Evolutionary conservation across 2,797 vertebrate genomes (phyloP).

Genomic region (Phrynocephalus guinanensis): DNA sequence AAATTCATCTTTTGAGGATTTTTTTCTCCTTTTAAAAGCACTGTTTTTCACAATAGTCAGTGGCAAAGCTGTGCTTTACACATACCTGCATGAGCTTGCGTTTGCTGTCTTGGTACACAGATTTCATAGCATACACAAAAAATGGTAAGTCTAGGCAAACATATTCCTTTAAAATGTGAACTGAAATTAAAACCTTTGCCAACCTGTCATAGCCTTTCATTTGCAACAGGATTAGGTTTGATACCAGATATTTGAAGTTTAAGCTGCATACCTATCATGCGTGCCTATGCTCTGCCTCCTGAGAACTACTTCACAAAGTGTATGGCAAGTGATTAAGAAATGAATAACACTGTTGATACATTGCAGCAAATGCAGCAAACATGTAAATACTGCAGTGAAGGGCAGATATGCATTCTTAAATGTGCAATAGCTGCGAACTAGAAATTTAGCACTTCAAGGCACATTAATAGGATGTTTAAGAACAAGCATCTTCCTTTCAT

Average conservation of each 20-base stretch:
- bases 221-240: constrained; percentile 47
- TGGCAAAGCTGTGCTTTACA: constrained; percentile 67
- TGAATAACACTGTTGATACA: not conserved
- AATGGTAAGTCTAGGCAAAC: constrained; percentile 13
- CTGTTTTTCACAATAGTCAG: constrained; percentile 68
- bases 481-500: not conserved
- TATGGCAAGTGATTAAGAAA: not conserved
- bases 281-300: constrained; percentile 45
- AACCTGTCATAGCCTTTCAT: constrained; percentile 33
- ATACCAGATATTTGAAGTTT: constrained; percentile 44
- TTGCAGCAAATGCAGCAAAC: not conserved
- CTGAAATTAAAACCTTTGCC: constrained; percentile 3
- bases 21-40: constrained; percentile 62
- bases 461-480: not conserved
- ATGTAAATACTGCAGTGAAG: not conserved
- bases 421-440: not conserved
- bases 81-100: constrained; percentile 37
- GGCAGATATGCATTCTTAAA: not conserved
- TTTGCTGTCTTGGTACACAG: constrained; percentile 19
- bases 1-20: constrained; percentile 63
- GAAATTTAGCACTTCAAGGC: not conserved
- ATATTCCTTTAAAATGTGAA: constrained; percentile 26
- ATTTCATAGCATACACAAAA: constrained; percentile 24
- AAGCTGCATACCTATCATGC: constrained; percentile 13
- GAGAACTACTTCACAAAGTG: constrained; percentile 38